Base-by-base conservation (phyloP, 2,113 vertebrate species). In the Neolamprologus ventralis region DNA sequence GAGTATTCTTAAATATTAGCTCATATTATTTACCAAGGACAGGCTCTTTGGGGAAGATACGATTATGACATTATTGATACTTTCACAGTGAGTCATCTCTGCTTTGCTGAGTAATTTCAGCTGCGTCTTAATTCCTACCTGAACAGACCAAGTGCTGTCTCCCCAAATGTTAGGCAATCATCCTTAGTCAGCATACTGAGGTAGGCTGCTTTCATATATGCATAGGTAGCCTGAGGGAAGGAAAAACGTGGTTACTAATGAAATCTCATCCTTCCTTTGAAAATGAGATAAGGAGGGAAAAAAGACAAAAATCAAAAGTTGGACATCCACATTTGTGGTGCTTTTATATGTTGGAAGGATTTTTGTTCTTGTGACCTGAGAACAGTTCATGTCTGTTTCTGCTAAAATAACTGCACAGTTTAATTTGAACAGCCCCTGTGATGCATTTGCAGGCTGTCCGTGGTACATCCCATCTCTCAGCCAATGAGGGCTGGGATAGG, bases 171-270 rank as follows among this genome's bases (percentile, higher is more conserved):
- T 92, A 97, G 97, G 93, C 96, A 97, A 79, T 99, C 98, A 54
- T 98, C 97, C 87, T 95, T 86, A 87, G 94, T 97, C 92, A 99
- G 97, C 98, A 99, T 99, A 96, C 97, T 98, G 95, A 99, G 98
- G 96, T 98, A 99, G 92, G 98, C 97, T 45, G 97, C 98, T 97
- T 99, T 99, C 99, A 99, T 99, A 93, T 99, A 99, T 23, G 97
- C 96, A 33, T 99, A 99, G 73, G 97, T 99, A 23, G 98, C 98
- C 98, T 99, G 93, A 31, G 65, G 79, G 68, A 88, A 65, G 71
- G n/a, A 23, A 71, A 78, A 88, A 84, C 65, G 23, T 40, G 60
- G 45, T 87, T 91, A 91, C 23, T 21, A 10, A 57, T 85, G 28
- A 85, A 89, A 42, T 71, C 19, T 63, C 47, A 45, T 63, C n/a